Conservation (phyloP, 2,888 invertebrate species). For the Chaetogeoica ovagalla region DNA sequence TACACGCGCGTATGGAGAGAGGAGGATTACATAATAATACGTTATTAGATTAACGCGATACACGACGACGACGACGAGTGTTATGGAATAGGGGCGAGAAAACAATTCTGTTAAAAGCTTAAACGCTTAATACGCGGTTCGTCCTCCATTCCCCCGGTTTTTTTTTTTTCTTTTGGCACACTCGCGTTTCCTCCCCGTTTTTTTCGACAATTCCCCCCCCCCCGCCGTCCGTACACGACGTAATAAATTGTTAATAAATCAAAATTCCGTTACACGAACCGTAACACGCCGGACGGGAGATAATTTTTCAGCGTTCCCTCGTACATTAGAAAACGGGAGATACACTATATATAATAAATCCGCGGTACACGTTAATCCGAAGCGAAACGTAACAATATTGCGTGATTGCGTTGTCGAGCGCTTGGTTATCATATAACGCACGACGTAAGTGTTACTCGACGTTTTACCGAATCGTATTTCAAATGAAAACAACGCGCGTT, state of each 20-base stretch:
- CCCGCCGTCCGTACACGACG: background rate
- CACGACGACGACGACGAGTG: background rate
- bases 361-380: too few species aligned
- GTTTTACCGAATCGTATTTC: too few species aligned
- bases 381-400: too few species aligned
- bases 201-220: slow-evolving; percentile 25
- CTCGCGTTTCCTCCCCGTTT: background rate
- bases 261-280: slow-evolving; percentile 15
- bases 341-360: too few species aligned
- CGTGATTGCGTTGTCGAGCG: too few species aligned
- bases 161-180: background rate
- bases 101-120: slow-evolving; percentile 52
- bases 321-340: too few species aligned
- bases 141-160: background rate
- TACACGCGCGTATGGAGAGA: too few species aligned
- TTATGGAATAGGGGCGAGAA: slow-evolving; percentile 41
- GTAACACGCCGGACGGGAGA: background rate
- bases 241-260: slow-evolving; percentile 46
- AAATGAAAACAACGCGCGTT: too few species aligned
- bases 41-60: slow-evolving; percentile 51
- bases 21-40: slow-evolving; percentile 39
- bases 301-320: slow-evolving; percentile 1
- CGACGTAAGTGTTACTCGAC: too few species aligned
- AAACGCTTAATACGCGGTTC: slow-evolving; percentile 40
- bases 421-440: too few species aligned